phyloP scores from a whole-genome alignment of 2,113 vertebrate genomes.

The Pangasianodon gigas region DNA sequence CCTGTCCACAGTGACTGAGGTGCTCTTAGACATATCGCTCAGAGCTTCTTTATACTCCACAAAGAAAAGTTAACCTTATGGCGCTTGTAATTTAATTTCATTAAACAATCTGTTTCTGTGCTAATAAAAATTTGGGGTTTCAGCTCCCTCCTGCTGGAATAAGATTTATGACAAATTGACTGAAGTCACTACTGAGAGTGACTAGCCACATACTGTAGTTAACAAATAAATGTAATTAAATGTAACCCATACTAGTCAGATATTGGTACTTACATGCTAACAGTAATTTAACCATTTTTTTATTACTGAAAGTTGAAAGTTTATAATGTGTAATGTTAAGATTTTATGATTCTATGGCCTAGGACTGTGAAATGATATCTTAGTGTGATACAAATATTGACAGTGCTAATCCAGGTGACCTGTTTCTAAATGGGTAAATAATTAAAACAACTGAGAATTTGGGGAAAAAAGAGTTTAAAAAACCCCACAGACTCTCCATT shows the following conservation, averaged over 20 bases:
- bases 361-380: too few species aligned
- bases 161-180: neutral
- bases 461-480: too few species aligned
- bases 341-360: too few species aligned
- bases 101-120: slow-evolving; percentile 33
- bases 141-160: neutral
- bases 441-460: too few species aligned
- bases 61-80: slow-evolving; percentile 35
- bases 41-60: neutral
- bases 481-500: too few species aligned
- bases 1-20: slow-evolving; percentile 40
- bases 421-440: too few species aligned
- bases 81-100: slow-evolving; percentile 29
- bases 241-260: neutral
- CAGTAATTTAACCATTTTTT: neutral
- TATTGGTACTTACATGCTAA: neutral
- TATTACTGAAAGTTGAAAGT: neutral
- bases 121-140: slow-evolving; percentile 7
- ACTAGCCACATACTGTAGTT: neutral
- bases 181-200: neutral
- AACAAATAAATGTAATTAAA: neutral
- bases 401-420: too few species aligned
- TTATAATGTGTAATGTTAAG: too few species aligned
- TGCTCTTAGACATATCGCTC: slow-evolving; percentile 37
- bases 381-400: too few species aligned